Evolutionary conservation across 2,888 invertebrate genomes (phyloP).

Genomic region (Halocaridina rubra): DNA sequence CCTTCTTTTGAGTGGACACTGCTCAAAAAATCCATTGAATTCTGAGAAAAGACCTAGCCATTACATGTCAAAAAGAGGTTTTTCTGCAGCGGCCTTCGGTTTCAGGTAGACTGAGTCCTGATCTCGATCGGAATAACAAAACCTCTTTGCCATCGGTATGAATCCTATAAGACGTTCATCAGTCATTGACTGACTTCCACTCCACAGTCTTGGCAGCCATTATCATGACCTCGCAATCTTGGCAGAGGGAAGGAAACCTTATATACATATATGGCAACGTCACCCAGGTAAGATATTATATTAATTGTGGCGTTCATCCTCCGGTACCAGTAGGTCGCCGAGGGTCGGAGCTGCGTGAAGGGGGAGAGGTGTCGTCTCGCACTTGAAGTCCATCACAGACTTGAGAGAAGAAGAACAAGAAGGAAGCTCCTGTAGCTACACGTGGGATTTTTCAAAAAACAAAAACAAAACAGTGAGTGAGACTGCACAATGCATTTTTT

Average conservation of each 20-base stretch:
- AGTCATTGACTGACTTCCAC: neutral
- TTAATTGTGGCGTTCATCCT: constrained; percentile 22
- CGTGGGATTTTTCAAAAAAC: neutral
- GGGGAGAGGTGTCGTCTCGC: constrained; percentile 24
- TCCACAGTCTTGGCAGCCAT: constrained; percentile 29
- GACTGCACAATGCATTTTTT: neutral
- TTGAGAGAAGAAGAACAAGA: neutral
- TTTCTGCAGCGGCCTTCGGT: neutral
- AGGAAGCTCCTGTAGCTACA: neutral
- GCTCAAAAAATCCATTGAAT: neutral
- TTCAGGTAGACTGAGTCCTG: no score
- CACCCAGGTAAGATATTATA: constrained; percentile 45
- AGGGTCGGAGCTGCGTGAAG: constrained; percentile 27
- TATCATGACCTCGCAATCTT: constrained; percentile 28
- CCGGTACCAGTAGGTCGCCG: constrained; percentile 38
- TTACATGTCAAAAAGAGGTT: no score
- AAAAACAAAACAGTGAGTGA: neutral
- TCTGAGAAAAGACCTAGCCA: no score
- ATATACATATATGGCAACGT: constrained; percentile 36
- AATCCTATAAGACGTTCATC: neutral
- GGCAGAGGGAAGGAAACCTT: constrained; percentile 16
- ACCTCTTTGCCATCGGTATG: neutral
- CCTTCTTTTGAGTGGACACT: neutral
- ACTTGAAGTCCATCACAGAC: no score
- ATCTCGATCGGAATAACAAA: no score